Conservation (phyloP, 2,797 vertebrate species). For the Manis crassicaudata region DNA sequence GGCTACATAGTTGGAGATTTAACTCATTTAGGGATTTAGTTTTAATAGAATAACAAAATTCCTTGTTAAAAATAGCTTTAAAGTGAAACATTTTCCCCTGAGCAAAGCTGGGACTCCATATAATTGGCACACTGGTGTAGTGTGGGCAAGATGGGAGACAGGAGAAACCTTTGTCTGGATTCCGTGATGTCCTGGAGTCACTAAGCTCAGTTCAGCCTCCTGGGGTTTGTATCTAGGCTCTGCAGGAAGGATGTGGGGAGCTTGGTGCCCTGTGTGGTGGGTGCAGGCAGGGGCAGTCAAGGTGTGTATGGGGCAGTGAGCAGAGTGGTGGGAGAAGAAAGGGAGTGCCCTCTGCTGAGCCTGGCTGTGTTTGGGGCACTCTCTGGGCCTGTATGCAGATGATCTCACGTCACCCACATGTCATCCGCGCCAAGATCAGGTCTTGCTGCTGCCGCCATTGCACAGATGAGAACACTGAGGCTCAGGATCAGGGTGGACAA, state of each 20-base stretch:
- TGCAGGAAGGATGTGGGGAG: background rate
- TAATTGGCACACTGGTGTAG: accelerated
- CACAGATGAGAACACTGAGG: background rate
- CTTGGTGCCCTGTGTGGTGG: background rate
- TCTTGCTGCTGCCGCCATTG: accelerated
- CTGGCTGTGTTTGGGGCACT: accelerated
- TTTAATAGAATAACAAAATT: slow-evolving; percentile 9
- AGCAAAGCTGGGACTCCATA: accelerated
- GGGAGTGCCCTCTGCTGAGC: accelerated
- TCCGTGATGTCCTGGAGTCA: background rate
- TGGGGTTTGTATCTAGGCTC: background rate
- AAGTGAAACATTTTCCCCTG: background rate
- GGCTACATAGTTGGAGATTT: background rate
- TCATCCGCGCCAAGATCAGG: background rate
- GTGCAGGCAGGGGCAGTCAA: accelerated
- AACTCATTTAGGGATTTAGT: slow-evolving; percentile 25
- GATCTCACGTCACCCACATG: background rate
- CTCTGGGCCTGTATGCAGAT: accelerated
- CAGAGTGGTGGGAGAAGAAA: background rate
- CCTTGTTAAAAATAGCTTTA: slow-evolving; percentile 33
- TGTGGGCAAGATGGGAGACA: accelerated
- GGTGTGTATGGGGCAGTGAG: accelerated
- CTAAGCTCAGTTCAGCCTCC: background rate
- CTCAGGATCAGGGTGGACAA: background rate
- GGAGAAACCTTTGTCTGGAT: background rate